These are phyloP conservation scores for Eurois occulta DNA, from an alignment of 2,888 invertebrate species.

Conservation along the genomic window DNA sequence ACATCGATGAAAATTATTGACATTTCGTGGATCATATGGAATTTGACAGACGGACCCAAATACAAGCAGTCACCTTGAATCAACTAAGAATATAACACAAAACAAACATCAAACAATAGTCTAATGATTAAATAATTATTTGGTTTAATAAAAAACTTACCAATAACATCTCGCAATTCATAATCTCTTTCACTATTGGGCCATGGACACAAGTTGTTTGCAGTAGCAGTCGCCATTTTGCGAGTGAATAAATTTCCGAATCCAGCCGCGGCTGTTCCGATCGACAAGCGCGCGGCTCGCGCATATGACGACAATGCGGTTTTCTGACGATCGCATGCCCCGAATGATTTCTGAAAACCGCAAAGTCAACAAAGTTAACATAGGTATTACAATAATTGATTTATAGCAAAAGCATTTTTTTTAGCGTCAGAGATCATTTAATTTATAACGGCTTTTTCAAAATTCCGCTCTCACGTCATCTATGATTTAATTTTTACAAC, in stretches of 20 bases:
- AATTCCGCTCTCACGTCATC: conserved; percentile 48
- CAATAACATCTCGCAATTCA: conserved; percentile 97
- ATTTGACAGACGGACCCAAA: conserved; percentile 51
- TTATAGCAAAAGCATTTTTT: background rate
- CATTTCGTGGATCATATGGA: conserved; percentile 52
- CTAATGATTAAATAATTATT: background rate
- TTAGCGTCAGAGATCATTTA: background rate
- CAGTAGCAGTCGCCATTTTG: conserved; percentile 82
- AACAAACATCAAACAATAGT: background rate
- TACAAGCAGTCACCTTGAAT: conserved; percentile 18
- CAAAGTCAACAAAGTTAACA: conserved; percentile 24
- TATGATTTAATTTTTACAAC: conserved; percentile 27
- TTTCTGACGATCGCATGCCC: conserved; percentile 77
- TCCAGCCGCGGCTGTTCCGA: conserved; percentile 75
- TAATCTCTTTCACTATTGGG: conserved; percentile 98
- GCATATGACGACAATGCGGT: conserved; percentile 83
- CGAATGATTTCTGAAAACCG: conserved; percentile 76
- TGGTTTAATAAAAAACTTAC: conserved; percentile 88
- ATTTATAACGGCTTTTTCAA: background rate
- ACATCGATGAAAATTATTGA: conserved; percentile 38
- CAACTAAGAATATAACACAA: conserved; percentile 25
- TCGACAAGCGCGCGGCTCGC: conserved; percentile 80
- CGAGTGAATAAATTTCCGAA: conserved; percentile 82
- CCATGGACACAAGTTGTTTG: conserved; percentile 92
- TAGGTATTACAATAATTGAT: background rate